A percentile compares a stretch with the other conserved stretches of the same genome.
Evolutionary conservation across 2,113 vertebrate species (phyloP).

Genomic region (Passer montanus): DNA sequence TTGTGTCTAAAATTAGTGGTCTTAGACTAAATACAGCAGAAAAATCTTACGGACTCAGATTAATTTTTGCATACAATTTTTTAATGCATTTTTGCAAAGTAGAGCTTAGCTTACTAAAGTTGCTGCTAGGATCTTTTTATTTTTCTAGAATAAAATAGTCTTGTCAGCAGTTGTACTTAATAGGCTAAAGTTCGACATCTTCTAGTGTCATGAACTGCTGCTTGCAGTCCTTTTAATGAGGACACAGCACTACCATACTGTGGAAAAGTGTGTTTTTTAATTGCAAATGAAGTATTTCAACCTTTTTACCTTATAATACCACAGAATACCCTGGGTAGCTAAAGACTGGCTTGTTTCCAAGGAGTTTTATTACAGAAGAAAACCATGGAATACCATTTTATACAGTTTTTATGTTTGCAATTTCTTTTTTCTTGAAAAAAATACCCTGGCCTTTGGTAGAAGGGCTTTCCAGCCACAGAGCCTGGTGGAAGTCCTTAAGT

Average conservation of each 20-base stretch:
- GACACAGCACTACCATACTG: neutral
- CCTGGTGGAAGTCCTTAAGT: neutral
- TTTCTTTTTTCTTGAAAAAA: neutral
- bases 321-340: neutral
- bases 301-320: constrained; percentile 21
- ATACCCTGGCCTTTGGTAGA: neutral
- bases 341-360: constrained; percentile 22
- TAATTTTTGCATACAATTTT: neutral
- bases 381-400: neutral
- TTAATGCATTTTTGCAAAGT: neutral
- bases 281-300: constrained; percentile 40
- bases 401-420: neutral
- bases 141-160: neutral
- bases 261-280: constrained; percentile 7
- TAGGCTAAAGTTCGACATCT: neutral
- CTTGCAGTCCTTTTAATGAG: constrained; percentile 23
- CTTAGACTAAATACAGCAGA: neutral
- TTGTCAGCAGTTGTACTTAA: neutral
- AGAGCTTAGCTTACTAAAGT: neutral
- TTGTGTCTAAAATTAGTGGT: neutral
- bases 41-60: neutral
- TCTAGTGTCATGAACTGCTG: neutral
- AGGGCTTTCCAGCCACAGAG: neutral
- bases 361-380: neutral
- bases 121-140: neutral